phyloP scores from a whole-genome alignment of 2,797 vertebrate genomes.

The Amniataba percoides region DNA sequence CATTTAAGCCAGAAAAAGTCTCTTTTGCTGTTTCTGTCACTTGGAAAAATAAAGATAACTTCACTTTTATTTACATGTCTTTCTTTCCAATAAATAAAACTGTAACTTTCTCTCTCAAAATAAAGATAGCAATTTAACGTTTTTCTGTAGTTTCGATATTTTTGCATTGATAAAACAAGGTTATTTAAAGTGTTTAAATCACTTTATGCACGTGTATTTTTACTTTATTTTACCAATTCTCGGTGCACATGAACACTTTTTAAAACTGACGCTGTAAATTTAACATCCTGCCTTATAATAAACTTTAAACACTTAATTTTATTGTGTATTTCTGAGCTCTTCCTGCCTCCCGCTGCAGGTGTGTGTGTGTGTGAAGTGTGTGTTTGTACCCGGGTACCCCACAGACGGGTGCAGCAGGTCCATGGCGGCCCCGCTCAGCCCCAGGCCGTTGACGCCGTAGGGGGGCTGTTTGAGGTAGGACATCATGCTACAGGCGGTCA shows the following conservation, averaged over 20 bases:
- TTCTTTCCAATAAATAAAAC: too few relatives aligned
- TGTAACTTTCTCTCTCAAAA: too few relatives aligned
- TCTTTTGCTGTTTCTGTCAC: neutral
- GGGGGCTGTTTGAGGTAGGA: slow-evolving; percentile 99
- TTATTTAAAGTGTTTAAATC: too few relatives aligned
- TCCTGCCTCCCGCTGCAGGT: too few relatives aligned
- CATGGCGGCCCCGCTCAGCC: slow-evolving; percentile 94
- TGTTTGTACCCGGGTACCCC: slow-evolving; percentile 91
- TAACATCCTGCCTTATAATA: neutral
- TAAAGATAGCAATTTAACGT: too few relatives aligned
- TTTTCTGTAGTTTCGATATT: too few relatives aligned
- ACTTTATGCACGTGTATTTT: neutral
- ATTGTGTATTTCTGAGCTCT: too few relatives aligned
- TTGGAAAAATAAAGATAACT: neutral
- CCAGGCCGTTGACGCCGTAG: slow-evolving; percentile 96
- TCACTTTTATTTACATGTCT: neutral
- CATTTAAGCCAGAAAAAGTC: neutral
- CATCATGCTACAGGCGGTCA: slow-evolving; percentile 97
- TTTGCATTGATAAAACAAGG: too few relatives aligned
- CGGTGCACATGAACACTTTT: too few relatives aligned
- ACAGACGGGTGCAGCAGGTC: slow-evolving; percentile 96
- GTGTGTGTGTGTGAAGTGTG: neutral
- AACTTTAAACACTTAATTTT: neutral
- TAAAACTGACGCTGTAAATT: too few relatives aligned
- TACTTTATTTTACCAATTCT: neutral